Evolutionary conservation across 2,113 vertebrate genomes (phyloP), one percentile per base, ranked within the genome.

Genomic region (Oncorhynchus mykiss): DNA sequence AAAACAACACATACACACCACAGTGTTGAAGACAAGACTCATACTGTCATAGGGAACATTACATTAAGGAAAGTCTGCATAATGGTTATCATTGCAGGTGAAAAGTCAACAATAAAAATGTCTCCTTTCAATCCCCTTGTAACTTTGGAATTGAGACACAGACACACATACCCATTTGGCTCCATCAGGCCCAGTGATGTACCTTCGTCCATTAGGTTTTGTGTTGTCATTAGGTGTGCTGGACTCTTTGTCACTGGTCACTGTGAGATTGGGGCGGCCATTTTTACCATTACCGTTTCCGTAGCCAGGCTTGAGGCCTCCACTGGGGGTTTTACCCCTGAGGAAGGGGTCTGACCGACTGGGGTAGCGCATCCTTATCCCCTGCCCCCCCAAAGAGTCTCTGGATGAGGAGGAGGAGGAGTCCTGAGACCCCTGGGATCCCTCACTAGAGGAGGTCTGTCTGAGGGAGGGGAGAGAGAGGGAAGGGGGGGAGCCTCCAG

Each of bases 111-210:
- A 8, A 13, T 14, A 16, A 3, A 51, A 16, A 51, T 51, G 49
- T 51, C 34, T 9, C 39, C 39, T 39, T 39, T 39, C 39, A 39
- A 39, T 39, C 39, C 39, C 39, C 39, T 9, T 39, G 39, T 45
- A 45, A 11, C 9, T 45, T 45, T 45, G 39, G 9, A 45, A 54
- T 54, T 18, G 51, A 14, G 3, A 54, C 51, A 54, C 51, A 76
- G 29, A 29, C 48, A 29, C 31, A 76, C 91, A 92, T 95, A 99
- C 97, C 98, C 96, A 99, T 96, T 95, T 99, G 82, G 87, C 94
- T 94, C 96, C 96, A 93, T 97, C 95, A 79, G 97, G 96, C 39
- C 97, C 96, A 87, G 93, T 96, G 89, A 99, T 98, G 84, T 96
- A 86, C 90, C 91, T 96, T 70, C 95, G 95, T 89, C 96, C 95